Conservation (phyloP, 2,888 invertebrate genomes). For the Hemithea aestivaria region DNA sequence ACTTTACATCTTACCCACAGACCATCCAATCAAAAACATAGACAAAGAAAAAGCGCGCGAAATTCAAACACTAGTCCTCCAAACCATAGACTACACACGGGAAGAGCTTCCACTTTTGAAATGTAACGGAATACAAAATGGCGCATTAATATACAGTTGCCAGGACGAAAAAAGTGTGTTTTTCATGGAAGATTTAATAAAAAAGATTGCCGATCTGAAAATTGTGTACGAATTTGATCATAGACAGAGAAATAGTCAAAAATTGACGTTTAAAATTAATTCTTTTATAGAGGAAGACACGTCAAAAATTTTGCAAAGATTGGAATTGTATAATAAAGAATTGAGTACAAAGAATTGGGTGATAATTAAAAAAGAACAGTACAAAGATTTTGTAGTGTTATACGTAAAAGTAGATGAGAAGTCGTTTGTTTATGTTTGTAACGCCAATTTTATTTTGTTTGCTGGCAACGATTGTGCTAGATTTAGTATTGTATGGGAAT, state of each 20-base stretch:
- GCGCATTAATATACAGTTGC: conserved; percentile 47
- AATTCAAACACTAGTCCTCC: conserved; percentile 32
- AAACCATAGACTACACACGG: conserved; percentile 28
- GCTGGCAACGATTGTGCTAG: conserved; percentile 47
- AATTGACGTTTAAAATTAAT: conserved; percentile 37
- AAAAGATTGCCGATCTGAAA: conserved; percentile 4
- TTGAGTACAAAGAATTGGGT: conserved; percentile 42
- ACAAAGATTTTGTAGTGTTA: conserved; percentile 25
- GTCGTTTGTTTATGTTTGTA: conserved; percentile 39
- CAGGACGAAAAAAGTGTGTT: conserved; percentile 34
- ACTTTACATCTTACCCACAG: conserved; percentile 27
- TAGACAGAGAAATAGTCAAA: conserved; percentile 11
- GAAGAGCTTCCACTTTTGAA: conserved; percentile 40
- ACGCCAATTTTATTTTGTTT: conserved; percentile 37
- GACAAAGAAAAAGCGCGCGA: conserved; percentile 10
- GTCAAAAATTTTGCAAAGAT: conserved; percentile 31
- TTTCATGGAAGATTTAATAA: conserved; percentile 10
- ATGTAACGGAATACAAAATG: conserved; percentile 49
- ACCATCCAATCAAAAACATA: conserved; percentile 26
- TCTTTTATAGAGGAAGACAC: conserved; percentile 31
- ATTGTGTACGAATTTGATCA: conserved; percentile 2
- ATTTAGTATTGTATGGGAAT: conserved; percentile 39
- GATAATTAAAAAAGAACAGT: conserved; percentile 23
- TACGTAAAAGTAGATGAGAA: conserved; percentile 36
- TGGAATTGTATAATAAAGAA: conserved; percentile 43